Base-by-base conservation (phyloP, 1,140 invertebrate species). In the Coptotermes formosanus region DNA sequence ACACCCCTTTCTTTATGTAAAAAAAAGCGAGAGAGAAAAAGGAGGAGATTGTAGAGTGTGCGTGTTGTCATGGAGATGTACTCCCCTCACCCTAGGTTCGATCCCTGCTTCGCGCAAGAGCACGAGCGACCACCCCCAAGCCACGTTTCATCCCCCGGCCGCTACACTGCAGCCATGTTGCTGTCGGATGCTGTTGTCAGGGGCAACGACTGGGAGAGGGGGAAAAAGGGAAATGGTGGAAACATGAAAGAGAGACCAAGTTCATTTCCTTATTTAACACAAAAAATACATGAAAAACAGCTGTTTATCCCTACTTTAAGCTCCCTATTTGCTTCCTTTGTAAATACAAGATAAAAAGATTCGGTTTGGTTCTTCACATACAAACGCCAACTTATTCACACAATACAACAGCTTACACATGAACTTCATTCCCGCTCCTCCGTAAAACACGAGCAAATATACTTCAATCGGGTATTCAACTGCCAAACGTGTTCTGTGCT, bases 111-210 rank as follows among this genome's bases (percentile, higher is more conserved):
- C 64, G 64, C 64, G 64, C 64, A 75, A 25, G 64, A 75, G 64
- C 64, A 75, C 64, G 25, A 75, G n/a, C 9, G 64, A 75, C 64
- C 64, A 75, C 64, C 64, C n/a, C 64, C 64, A 7, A 75, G 25
- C 64, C 64, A 75, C 64, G 64, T 75, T 75, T 75, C 64, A 75
- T 75, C 64, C 64, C 59, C 64, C 64, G n/a, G 8, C 64, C 64
- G 16, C 64, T 9, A 11, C n/a, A 12, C 64, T 75, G n/a, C 64
- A 75, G 64, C 64, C 64, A 75, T 75, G 64, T 75, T 75, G 64
- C 64, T 75, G 25, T 75, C 64, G 64, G 64, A 75, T 75, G 64
- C 64, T 75, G 64, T 75, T 75, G 64, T 75, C 64, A 75, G 64
- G 52, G 64, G 64, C 64, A 75, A 75, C 64, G 64, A n/a, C 64